Evolutionary conservation across 2,888 invertebrate genomes (phyloP).

Genomic region (Cataglyphis rosenhaueri): DNA sequence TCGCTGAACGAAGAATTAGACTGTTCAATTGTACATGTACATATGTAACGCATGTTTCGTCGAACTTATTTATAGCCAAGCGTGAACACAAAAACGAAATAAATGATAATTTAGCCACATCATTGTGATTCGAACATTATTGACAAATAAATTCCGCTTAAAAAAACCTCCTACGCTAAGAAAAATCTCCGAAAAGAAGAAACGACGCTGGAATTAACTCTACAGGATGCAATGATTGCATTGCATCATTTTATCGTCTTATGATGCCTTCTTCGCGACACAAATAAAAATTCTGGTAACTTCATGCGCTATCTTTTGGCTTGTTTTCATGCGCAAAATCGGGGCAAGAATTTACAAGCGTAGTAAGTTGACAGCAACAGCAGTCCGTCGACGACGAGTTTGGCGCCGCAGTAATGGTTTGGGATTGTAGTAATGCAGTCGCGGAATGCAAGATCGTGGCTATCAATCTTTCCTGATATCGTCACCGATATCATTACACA

Average conservation of each 20-base stretch:
- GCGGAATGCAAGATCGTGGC: slow-evolving; percentile 64
- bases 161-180: neutral
- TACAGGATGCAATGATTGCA: neutral
- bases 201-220: neutral
- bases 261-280: no score
- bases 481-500: neutral
- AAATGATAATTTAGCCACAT: slow-evolving; percentile 57
- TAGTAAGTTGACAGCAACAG: slow-evolving; percentile 53
- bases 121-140: neutral
- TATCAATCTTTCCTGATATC: slow-evolving; percentile 61
- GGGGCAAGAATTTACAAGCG: slow-evolving; percentile 58
- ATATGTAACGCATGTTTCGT: slow-evolving; percentile 47
- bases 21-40: slow-evolving; percentile 59
- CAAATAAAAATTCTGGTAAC: neutral
- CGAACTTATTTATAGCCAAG: slow-evolving; percentile 68
- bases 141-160: neutral
- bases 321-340: slow-evolving; percentile 31
- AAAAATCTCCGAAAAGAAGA: slow-evolving; percentile 1
- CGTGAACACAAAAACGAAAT: slow-evolving; percentile 54
- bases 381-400: slow-evolving; percentile 55
- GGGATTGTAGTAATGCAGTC: slow-evolving; percentile 66
- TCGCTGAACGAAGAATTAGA: slow-evolving; percentile 46
- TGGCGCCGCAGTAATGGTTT: slow-evolving; percentile 62
- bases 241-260: neutral
- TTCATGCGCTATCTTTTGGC: neutral